These are phyloP conservation scores for Dipodomys stephensi DNA, from an alignment of 2,113 vertebrate genomes.

Conservation along the genomic window DNA sequence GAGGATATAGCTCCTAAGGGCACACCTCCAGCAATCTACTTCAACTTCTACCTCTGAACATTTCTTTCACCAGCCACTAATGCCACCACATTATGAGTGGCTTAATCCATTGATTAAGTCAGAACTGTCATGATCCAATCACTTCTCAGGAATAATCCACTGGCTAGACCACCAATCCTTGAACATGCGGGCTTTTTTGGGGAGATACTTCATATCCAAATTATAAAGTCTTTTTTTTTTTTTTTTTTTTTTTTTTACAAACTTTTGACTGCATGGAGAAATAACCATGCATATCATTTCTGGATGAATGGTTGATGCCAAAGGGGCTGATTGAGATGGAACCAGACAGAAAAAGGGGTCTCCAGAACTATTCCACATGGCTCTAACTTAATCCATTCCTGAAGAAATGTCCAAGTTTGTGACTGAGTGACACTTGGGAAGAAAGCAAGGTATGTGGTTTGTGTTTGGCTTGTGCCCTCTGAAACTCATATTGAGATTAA, in stretches of 20 bases:
- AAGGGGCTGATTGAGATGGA: background rate
- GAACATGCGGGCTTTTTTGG: background rate
- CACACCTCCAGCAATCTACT: too few species aligned
- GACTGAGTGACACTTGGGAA: background rate
- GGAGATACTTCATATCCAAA: background rate
- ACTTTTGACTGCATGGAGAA: background rate
- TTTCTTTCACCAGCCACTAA: background rate
- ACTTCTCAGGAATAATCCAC: background rate
- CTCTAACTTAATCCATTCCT: background rate
- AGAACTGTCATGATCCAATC: background rate
- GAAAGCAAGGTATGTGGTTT: background rate
- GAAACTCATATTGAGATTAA: background rate
- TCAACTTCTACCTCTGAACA: too few species aligned
- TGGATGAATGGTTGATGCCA: background rate
- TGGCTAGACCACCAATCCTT: background rate
- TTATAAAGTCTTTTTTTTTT: background rate
- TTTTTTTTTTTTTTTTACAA: background rate
- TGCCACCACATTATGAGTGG: background rate
- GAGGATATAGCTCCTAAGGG: too few species aligned
- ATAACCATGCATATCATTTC: background rate
- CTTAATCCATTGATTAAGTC: background rate
- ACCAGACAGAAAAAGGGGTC: rapidly evolving
- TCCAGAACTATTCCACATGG: background rate
- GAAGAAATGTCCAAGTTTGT: background rate
- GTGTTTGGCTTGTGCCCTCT: background rate